Base-by-base conservation (phyloP, 92 coral and sea anemone genomes). In the Zoanthus solanderi region DNA sequence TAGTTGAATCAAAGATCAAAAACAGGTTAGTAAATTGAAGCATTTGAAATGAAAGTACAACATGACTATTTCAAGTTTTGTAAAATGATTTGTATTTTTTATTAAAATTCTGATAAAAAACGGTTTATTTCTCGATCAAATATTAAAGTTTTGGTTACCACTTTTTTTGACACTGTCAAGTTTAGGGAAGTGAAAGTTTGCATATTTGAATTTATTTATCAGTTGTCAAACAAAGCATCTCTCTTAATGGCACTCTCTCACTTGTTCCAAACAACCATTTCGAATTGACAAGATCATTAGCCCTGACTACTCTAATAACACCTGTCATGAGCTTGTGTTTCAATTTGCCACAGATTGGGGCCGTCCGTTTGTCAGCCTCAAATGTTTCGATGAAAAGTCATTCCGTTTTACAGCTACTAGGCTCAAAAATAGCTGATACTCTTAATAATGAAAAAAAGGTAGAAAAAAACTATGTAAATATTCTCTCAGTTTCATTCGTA, bases 151-250 rank as follows among this genome's bases (percentile, higher is more conserved):
- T 9, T 29, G 23, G 63, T 14, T 47, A 50, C 80, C 80, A 34
- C 54, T 42, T 73, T 73, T 73, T 7, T 23, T 47, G 4, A 7
- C 53, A 45, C 47, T 2, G 6, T 32, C 45, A 7, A 2, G 52
- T 73, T 73, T 44, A 45, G 47, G 2, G 14, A 1, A 48, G 69
- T 17, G 69, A 30, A 32, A 69, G 75, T 31, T 77, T 53, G 54
- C 46, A 53, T 52, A 28, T 31, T 52, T 56, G 17, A 31, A 17
- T 77, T 77, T 77, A 54, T 77, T 34, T 77, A 9, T 30, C 63
- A 77, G 68, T 77, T 23, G 82, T 13, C 11, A 47, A 81, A 81
- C 75, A 81, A 81, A 48, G 48, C 60, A 81, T 5, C 28, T 81
- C 60, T 46, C 17, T 44, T 50, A 65, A 65, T 23, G 28, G 52